These are phyloP conservation scores for Eupithecia exiguata DNA, from an alignment of 2,888 invertebrate species.

Conservation along the genomic window DNA sequence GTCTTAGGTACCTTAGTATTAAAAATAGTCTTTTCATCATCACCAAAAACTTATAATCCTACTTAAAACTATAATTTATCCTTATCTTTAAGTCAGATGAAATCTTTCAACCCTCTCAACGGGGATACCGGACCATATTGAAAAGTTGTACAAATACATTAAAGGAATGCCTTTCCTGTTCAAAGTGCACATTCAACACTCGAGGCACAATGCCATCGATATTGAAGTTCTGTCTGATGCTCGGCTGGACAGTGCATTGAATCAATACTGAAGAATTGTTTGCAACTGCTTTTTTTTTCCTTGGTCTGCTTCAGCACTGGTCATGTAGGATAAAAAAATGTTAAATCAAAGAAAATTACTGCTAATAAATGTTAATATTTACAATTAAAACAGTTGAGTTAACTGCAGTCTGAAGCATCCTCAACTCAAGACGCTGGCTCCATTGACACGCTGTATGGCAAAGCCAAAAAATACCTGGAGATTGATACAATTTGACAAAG, in stretches of 20 bases:
- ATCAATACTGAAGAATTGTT: conserved; percentile 4
- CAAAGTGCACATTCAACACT: conserved; percentile 38
- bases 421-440: background rate
- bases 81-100: background rate
- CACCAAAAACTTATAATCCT: background rate
- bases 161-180: conserved; percentile 24
- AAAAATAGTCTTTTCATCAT: background rate
- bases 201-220: conserved; percentile 9
- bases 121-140: conserved; percentile 11
- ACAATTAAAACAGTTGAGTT: no score
- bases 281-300: background rate
- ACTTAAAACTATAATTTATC: background rate
- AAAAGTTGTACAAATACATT: conserved; percentile 32
- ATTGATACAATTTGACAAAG: background rate
- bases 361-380: no score
- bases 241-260: conserved; percentile 7
- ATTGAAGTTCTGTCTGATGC: conserved; percentile 14
- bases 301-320: background rate
- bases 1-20: background rate
- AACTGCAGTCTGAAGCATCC: no score
- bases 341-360: background rate
- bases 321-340: background rate
- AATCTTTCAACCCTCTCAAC: background rate
- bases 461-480: background rate
- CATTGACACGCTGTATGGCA: background rate